A percentile compares a stretch with the other conserved stretches of the same genome.
phyloP scores from a whole-genome alignment of 2,113 vertebrate species.

The Pantherophis guttatus region DNA sequence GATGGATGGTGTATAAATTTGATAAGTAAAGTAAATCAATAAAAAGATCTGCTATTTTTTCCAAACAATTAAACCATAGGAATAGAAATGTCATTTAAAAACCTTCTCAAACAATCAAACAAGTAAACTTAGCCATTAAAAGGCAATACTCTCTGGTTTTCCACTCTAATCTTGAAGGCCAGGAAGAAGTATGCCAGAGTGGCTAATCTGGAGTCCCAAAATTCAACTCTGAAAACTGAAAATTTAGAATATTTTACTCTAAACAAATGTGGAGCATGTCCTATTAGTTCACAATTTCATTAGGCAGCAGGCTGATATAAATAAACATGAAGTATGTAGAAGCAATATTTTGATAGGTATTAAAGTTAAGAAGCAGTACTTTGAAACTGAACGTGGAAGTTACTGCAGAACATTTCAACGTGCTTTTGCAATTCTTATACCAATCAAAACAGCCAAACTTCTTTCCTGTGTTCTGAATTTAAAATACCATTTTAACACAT shows the following conservation, averaged over 20 bases:
- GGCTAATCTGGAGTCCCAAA: not conserved
- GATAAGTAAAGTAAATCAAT: not conserved
- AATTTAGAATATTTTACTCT: not conserved
- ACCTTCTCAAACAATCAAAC: not conserved
- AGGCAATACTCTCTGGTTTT: not conserved
- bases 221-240: not conserved
- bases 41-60: not conserved
- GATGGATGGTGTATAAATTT: not conserved
- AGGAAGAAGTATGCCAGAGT: not conserved
- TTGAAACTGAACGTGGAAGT: not conserved
- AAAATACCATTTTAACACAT: not conserved
- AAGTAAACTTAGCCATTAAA: not conserved
- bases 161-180: not conserved
- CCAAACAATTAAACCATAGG: not conserved
- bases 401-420: not conserved
- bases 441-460: not conserved
- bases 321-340: not conserved
- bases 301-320: not conserved
- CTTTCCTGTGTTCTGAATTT: not conserved
- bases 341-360: not conserved
- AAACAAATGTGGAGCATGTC: not conserved
- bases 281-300: not conserved
- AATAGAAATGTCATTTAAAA: not conserved
- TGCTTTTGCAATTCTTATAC: not conserved
- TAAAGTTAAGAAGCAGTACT: not conserved